Evolutionary conservation across 2,888 invertebrate species (phyloP).

Genomic region (Gymnosoma rotundatum): DNA sequence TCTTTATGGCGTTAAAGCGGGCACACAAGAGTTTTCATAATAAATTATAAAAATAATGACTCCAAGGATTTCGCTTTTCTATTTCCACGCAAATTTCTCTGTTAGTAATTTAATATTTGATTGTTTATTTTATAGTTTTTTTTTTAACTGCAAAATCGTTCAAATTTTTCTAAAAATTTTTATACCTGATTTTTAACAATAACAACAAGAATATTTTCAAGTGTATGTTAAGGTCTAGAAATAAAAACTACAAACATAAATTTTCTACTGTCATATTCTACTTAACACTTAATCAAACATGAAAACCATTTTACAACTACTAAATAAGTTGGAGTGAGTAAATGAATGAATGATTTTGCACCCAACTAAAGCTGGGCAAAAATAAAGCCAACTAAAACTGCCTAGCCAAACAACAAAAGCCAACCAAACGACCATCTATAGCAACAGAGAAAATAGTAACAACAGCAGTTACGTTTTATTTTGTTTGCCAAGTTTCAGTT

Average conservation of each 20-base stretch:
- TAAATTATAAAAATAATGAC: too few species aligned
- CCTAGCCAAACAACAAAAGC: slow-evolving; percentile 1
- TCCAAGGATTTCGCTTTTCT: too few species aligned
- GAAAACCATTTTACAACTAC: slow-evolving; percentile 46
- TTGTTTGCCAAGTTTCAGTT: slow-evolving; percentile 66
- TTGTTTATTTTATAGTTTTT: too few species aligned
- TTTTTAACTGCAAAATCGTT: too few species aligned
- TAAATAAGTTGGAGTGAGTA: slow-evolving; percentile 25
- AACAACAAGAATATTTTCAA: not conserved
- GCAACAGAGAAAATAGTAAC: slow-evolving; percentile 19
- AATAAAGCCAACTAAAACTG: not conserved
- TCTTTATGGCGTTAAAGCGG: too few species aligned
- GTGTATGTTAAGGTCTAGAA: slow-evolving; percentile 19
- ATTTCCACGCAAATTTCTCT: too few species aligned
- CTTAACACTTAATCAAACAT: slow-evolving; percentile 66
- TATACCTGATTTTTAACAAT: too few species aligned
- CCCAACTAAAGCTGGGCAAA: slow-evolving; percentile 36
- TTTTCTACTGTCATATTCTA: slow-evolving; percentile 56
- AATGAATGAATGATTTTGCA: slow-evolving; percentile 48
- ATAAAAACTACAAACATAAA: not conserved
- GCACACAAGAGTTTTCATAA: too few species aligned
- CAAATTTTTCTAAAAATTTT: too few species aligned
- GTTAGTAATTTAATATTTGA: too few species aligned
- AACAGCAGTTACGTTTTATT: slow-evolving; percentile 44
- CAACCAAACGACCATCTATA: slow-evolving; percentile 19